Evolutionary conservation across 1,140 invertebrate species (phyloP), one percentile per base, ranked within the genome.

Genomic region (Trichogramma pretiosum): DNA sequence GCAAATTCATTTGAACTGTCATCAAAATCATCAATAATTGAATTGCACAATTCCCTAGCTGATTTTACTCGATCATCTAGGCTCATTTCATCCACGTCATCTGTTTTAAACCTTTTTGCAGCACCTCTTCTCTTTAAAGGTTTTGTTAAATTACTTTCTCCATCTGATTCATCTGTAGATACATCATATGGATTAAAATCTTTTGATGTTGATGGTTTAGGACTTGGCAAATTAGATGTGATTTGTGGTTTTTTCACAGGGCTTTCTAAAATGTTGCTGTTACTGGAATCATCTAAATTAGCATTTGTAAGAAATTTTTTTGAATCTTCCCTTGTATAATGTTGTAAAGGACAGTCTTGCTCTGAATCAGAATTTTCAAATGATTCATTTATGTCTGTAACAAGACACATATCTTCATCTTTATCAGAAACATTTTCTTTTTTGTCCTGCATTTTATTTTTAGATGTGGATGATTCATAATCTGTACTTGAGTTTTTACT

Each of bases 331-430:
- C 57, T 59, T 14, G 37, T 51, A 46, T 66, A 68, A 32, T 53
- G 52, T 46, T 67, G 63, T 21, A 66, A 47, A 3, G 53, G 57
- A 42, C 55, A 66, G 13, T 48, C 46, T 5, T 47, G 39, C 24
- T 62, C 51, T 4, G 61, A 68, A 57, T 67, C 60, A 2, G 57
- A 63, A 50, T 66, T 60, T 2, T 60, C 35, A 35, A 55, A 56
- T 9, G 33, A 10, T 16, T 51, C 40, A 5, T 48, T 40, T 13
- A 28, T 37, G 8, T 44, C 21, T 43, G 24, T 10, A 13, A 30
- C 24, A 19, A 21, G 37, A 43, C 1, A 7, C 18, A 1, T 17
- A 23, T 7, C 37, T 36, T 36, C 44, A 36, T 41, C 33, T 28
- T 30, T 41, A 23, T 41, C 38, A 17, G 10, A 41, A 23, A 16